Percentiles rank a stretch among this genome's conserved stretches.
These are phyloP conservation scores for Ardeotis arabs DNA, from an alignment of 2,113 vertebrate genomes.

Conservation along the genomic window DNA sequence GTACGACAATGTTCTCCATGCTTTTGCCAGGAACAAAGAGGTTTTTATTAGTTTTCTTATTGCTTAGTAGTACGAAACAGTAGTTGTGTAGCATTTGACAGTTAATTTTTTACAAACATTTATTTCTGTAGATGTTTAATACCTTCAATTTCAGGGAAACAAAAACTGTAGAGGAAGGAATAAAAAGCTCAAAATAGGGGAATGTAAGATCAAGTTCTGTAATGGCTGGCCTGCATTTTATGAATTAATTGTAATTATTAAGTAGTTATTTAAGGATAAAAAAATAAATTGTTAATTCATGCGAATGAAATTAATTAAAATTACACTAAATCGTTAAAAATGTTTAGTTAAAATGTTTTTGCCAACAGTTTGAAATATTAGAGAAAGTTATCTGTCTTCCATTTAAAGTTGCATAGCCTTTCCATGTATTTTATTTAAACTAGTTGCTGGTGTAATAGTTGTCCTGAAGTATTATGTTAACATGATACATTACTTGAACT, in stretches of 20 bases:
- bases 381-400: not conserved
- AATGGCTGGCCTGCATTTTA: not conserved
- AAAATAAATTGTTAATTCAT: not conserved
- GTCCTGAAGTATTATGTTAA: not conserved
- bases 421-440: not conserved
- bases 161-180: not conserved
- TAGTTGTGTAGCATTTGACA: not conserved
- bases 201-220: not conserved
- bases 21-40: conserved; percentile 91
- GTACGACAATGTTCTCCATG: conserved; percentile 78
- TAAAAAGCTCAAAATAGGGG: not conserved
- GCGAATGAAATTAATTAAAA: not conserved
- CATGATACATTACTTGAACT: not conserved
- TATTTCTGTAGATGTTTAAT: fast-evolving
- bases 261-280: not conserved
- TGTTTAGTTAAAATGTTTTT: not conserved
- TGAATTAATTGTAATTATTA: not conserved
- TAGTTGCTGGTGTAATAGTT: not conserved
- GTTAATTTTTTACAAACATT: not conserved
- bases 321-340: not conserved
- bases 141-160: not conserved
- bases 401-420: not conserved
- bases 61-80: not conserved
- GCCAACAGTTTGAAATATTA: not conserved
- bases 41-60: conserved; percentile 58